These are phyloP conservation scores for Arion vulgaris DNA, from an alignment of 1,140 invertebrate genomes.

Conservation along the genomic window DNA sequence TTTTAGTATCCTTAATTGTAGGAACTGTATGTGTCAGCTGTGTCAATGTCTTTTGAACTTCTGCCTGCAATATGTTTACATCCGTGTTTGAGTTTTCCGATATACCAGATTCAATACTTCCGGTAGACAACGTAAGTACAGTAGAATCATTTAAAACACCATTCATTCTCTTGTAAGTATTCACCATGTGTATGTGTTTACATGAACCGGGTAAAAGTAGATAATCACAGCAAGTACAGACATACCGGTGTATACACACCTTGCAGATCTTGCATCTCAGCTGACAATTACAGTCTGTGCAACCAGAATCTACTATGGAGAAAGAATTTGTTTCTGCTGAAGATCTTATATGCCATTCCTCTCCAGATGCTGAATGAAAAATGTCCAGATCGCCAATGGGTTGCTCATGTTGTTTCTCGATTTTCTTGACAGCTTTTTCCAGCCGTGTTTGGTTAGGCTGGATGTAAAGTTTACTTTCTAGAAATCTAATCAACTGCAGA, in stretches of 20 bases:
- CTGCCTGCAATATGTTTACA: background rate
- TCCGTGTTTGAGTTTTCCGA: background rate
- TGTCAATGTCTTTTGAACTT: background rate
- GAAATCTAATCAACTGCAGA: constrained; percentile 15
- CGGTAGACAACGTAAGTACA: background rate
- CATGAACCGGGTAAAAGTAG: background rate
- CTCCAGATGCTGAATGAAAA: constrained; percentile 28
- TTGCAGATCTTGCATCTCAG: constrained; percentile 25
- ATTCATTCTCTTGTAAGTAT: constrained; percentile 18
- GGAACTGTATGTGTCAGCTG: background rate
- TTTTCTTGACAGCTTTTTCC: background rate
- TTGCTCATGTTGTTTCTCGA: background rate
- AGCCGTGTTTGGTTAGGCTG: background rate
- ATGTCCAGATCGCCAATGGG: constrained; percentile 15
- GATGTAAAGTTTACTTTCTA: constrained; percentile 24
- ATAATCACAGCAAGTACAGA: constrained; percentile 28
- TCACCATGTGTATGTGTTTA: constrained; percentile 28
- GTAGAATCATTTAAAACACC: background rate
- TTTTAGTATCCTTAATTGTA: background rate
- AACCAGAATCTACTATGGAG: constrained; percentile 13
- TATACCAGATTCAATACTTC: background rate
- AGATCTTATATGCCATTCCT: constrained; percentile 22
- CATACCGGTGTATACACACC: constrained; percentile 24
- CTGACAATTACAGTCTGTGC: background rate
- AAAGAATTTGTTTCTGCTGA: background rate